Base-by-base conservation (phyloP, 2,113 vertebrate genomes). In the Lepus timidus region DNA sequence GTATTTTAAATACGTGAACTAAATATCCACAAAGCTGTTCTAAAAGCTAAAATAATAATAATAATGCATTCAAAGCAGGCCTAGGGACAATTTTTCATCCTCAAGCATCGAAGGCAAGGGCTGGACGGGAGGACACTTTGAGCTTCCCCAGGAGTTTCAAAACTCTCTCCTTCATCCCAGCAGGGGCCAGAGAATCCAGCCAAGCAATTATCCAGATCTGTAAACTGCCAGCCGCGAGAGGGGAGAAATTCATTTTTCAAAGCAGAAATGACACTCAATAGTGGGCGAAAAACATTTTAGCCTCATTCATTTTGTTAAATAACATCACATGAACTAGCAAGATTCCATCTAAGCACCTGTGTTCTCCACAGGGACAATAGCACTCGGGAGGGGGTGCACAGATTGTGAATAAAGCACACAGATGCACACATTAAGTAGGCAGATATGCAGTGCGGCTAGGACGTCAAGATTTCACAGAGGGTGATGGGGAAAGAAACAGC, bases 271-370 rank as follows among this genome's bases (percentile, higher is more conserved):
- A 94, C 74, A 70, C 19, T 44, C 9, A 84, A 85, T 27, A 70
- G 31, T 71, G 22, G 9, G 83, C 78, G 4, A 71, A 70, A 78
- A 55, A 79, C 33, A 78, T 44, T 81, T 93, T 93, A 74, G 58
- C 79, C 67, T 71, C 71, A 93, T 73, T 90, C 17, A 70, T 93
- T 95, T 65, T 61, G 68, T 93, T 36, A 85, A 90, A 44, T 91
- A 76, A 73, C 5, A 71, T 81, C 36, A 19, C 19, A 55, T 12
- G 12, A 88, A 88, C 61, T 81, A 65, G 13, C 49, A 85, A 78
- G 58, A n/a, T 79, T 94, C 67, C 10, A 78, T 85, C 70, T 81
- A 83, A 62, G 44, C 73, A 71, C 8, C 31, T 88, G 27, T 51
- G 33, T 82, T 88, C 71, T 74, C 65, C 86, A 58, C 20, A 71